A percentile compares a stretch with the other conserved stretches of the same genome.
Conservation (phyloP, 64 coral and sea anemone species). For the Porites lutea region DNA sequence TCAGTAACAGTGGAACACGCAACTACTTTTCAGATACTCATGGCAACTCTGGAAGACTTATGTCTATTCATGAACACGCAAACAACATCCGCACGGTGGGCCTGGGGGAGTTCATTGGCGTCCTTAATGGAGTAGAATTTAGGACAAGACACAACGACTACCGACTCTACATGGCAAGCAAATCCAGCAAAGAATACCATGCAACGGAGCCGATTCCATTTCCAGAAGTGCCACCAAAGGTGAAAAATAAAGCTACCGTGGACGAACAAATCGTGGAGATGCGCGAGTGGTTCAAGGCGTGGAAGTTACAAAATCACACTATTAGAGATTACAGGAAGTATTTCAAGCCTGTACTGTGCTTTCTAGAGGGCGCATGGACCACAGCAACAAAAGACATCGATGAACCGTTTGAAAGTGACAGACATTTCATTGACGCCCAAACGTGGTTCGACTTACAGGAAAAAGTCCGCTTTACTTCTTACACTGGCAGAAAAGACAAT, state of each 20-base stretch:
- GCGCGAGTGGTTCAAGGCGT: conserved; percentile 78
- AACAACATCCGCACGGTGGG: conserved; percentile 82
- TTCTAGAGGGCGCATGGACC: conserved; percentile 75
- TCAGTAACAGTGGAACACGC: conserved; percentile 16
- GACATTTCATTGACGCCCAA: conserved; percentile 77
- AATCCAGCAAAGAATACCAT: conserved; percentile 39
- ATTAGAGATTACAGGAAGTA: conserved; percentile 75
- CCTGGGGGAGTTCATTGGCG: conserved; percentile 73
- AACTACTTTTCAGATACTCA: conserved; percentile 65
- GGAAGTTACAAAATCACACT: conserved; percentile 57
- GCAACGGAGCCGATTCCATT: conserved; percentile 67
- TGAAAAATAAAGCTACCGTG: conserved; percentile 20
- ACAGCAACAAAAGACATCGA: conserved; percentile 61
- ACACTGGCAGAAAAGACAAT: conserved; percentile 81
- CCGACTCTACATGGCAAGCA: conserved; percentile 65
- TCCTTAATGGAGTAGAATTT: conserved; percentile 84
- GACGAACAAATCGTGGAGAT: conserved; percentile 64
- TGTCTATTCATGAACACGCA: conserved; percentile 77
- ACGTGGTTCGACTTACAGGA: conserved; percentile 85
- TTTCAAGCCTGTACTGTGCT: conserved; percentile 83
- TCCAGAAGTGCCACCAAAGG: conserved; percentile 71
- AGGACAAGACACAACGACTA: conserved; percentile 87
- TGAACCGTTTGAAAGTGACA: conserved; percentile 82
- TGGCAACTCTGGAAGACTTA: neutral
- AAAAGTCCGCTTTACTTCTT: conserved; percentile 86